phyloP scores from a whole-genome alignment of 1,140 invertebrate genomes.

The Cyclina sinensis region DNA sequence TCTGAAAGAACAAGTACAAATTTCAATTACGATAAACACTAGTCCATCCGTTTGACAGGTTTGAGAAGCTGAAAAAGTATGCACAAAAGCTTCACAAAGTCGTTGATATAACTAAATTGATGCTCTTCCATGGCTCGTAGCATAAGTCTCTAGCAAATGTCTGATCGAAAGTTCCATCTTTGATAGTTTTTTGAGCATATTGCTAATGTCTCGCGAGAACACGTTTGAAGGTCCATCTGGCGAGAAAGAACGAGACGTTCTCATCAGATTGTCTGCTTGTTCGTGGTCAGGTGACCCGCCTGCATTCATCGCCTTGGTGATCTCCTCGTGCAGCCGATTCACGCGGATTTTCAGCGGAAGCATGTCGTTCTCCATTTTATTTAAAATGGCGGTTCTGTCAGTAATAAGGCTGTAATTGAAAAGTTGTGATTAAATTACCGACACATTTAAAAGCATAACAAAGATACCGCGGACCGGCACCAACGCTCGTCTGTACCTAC shows the following conservation, averaged over 20 bases:
- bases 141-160: constrained; percentile 59
- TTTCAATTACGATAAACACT: not conserved
- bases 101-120: constrained; percentile 31
- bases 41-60: too few relatives aligned
- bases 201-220: constrained; percentile 47
- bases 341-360: constrained; percentile 65
- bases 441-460: too few relatives aligned
- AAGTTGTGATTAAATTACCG: too few relatives aligned
- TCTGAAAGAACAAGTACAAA: not conserved
- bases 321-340: constrained; percentile 63
- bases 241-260: constrained; percentile 14
- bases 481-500: too few relatives aligned
- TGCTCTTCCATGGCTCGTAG: constrained; percentile 39
- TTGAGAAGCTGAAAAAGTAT: not conserved
- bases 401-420: constrained; percentile 61
- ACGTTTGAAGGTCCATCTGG: constrained; percentile 25
- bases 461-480: too few relatives aligned
- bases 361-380: constrained; percentile 68
- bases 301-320: constrained; percentile 56
- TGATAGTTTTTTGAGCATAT: constrained; percentile 60
- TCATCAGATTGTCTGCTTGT: constrained; percentile 28
- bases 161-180: constrained; percentile 67
- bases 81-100: not conserved
- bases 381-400: constrained; percentile 41
- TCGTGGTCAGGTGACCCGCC: constrained; percentile 48